Evolutionary conservation across 2,888 invertebrate genomes (phyloP).

Genomic region (Nebria brevicollis): DNA sequence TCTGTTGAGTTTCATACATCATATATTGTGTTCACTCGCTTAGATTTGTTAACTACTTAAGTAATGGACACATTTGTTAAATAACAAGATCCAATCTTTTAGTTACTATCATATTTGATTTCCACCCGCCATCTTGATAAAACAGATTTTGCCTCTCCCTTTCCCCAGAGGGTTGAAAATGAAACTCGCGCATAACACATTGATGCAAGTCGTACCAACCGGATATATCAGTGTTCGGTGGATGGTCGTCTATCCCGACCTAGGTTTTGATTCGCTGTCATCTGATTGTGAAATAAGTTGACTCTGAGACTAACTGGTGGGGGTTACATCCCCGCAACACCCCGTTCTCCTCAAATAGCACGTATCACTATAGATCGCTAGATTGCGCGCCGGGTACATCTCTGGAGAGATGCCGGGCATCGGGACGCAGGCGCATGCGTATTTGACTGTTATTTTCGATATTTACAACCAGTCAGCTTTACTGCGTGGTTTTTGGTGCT

Average conservation of each 20-base stretch:
- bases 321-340: neutral
- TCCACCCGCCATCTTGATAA: neutral
- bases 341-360: neutral
- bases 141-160: neutral
- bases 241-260: neutral
- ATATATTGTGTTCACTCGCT: too few relatives aligned
- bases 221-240: neutral
- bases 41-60: too few relatives aligned
- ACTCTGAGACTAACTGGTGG: neutral
- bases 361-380: neutral
- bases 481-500: neutral
- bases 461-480: neutral
- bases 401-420: conserved; percentile 5
- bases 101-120: neutral
- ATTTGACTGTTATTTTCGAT: neutral
- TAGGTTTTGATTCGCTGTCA: neutral
- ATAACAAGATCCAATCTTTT: neutral
- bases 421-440: conserved; percentile 9
- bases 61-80: too few relatives aligned
- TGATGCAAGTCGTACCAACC: neutral
- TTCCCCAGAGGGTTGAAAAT: neutral
- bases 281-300: neutral
- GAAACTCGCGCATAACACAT: neutral
- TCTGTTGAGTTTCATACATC: too few relatives aligned
- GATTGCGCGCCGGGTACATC: neutral